Evolutionary conservation across 2,797 vertebrate species (phyloP), one percentile per base, ranked within the genome.

Genomic region (Rhinatrema bivittatum): DNA sequence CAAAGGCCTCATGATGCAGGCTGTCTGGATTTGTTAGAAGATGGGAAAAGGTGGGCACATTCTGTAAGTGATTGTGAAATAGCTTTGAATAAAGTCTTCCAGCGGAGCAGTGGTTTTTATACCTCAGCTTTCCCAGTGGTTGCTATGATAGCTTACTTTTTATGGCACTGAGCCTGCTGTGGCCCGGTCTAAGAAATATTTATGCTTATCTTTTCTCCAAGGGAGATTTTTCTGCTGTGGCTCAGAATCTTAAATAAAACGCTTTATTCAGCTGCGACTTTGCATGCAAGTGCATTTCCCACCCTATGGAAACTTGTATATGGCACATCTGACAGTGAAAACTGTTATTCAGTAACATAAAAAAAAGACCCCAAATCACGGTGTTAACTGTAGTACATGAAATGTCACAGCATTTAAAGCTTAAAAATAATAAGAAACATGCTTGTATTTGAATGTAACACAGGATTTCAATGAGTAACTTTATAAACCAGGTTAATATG

Each of bases 361-460:
- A 19, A 1, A 32, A 4, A 20, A 25, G 21, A 7, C 18, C 26
- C 22, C 28, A 9, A 15, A 31, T 26, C 20, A 36, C 25, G 19
- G 17, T 25, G 7, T 13, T 38, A 9, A 21, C 1, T 1, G 7
- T 14, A 19, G 25, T 17, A 53, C 26, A 15, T 9, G 15, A 25
- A 34, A 27, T 28, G 4, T 7, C 55, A 42, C n/a, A n/a, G 5
- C 37, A n/a, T n/a, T n/a, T n/a, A n/a, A n/a, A n/a, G n/a, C n/a
- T n/a, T n/a, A n/a, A n/a, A n/a, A n/a, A n/a, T n/a, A n/a, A n/a
- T n/a, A n/a, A n/a, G n/a, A n/a, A 75, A 59, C 39, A 50, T 42
- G 27, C 56, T 72, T 57, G 30, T 67, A n/a, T 67, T 74, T 50
- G 68, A 55, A 25, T 60, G 64, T 60, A 51, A 60, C 69, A 21